Evolutionary conservation across 2,888 invertebrate genomes (phyloP).

Genomic region (Melanotus villosus): DNA sequence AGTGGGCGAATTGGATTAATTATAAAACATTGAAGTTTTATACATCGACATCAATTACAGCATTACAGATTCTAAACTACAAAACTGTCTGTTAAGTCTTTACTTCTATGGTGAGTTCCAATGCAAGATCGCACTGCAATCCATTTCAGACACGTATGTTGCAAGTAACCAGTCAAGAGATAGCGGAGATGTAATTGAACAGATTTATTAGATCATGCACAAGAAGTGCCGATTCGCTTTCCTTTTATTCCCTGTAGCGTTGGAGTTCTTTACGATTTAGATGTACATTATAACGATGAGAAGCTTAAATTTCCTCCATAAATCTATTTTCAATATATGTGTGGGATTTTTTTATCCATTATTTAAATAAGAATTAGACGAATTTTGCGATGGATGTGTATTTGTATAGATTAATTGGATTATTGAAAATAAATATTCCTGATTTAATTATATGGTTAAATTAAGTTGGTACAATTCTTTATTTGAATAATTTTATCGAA

Average conservation of each 20-base stretch:
- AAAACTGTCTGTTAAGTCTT: slow-evolving; percentile 22
- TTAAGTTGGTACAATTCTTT: no score
- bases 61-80: neutral
- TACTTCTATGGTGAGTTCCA: slow-evolving; percentile 21
- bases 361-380: no score
- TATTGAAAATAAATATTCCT: no score
- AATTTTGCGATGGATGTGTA: no score
- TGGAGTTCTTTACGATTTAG: slow-evolving; percentile 14
- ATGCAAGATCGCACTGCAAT: slow-evolving; percentile 21
- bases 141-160: slow-evolving; percentile 31
- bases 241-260: neutral
- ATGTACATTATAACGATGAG: neutral
- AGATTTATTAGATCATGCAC: slow-evolving; percentile 37
- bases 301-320: neutral
- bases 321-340: no score
- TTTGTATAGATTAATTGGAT: no score
- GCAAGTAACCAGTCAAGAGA: slow-evolving; percentile 28
- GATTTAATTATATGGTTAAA: no score
- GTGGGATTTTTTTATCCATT: no score
- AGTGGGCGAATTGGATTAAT: no score
- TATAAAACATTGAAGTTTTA: no score
- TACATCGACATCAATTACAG: no score
- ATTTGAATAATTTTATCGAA: no score
- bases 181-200: slow-evolving; percentile 35
- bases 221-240: slow-evolving; percentile 27